These are phyloP conservation scores for Volucella inanis DNA, from an alignment of 2,888 invertebrate genomes.

Conservation along the genomic window DNA sequence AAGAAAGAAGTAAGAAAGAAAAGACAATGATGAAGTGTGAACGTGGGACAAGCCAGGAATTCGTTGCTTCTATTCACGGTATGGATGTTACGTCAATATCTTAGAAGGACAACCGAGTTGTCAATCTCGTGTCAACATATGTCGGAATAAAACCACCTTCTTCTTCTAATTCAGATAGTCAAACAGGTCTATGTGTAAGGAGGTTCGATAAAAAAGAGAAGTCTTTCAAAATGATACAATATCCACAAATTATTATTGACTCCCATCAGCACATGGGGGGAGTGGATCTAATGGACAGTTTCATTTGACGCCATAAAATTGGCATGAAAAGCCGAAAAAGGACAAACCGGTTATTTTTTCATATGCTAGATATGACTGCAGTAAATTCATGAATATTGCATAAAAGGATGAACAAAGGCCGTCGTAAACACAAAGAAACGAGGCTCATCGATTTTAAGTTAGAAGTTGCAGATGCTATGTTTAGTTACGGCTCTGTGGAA, in stretches of 20 bases:
- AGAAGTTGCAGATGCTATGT: background rate
- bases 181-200: too few relatives aligned
- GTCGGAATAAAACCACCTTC: background rate
- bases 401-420: background rate
- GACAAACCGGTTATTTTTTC: background rate
- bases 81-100: background rate
- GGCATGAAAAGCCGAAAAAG: background rate
- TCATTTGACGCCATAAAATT: background rate
- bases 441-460: background rate
- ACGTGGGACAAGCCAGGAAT: background rate
- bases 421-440: background rate
- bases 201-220: too few relatives aligned
- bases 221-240: too few relatives aligned
- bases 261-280: too few relatives aligned
- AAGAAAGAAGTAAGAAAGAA: too few relatives aligned
- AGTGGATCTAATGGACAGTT: background rate
- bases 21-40: slow-evolving; percentile 5
- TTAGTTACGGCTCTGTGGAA: background rate
- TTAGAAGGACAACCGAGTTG: slow-evolving; percentile 2
- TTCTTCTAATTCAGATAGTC: background rate
- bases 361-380: background rate
- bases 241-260: too few relatives aligned
- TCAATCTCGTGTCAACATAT: slow-evolving; percentile 10
- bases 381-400: background rate
- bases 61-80: slow-evolving; percentile 2